phyloP scores from a whole-genome alignment of 2,113 vertebrate genomes.

The Todiramphus chloris region DNA sequence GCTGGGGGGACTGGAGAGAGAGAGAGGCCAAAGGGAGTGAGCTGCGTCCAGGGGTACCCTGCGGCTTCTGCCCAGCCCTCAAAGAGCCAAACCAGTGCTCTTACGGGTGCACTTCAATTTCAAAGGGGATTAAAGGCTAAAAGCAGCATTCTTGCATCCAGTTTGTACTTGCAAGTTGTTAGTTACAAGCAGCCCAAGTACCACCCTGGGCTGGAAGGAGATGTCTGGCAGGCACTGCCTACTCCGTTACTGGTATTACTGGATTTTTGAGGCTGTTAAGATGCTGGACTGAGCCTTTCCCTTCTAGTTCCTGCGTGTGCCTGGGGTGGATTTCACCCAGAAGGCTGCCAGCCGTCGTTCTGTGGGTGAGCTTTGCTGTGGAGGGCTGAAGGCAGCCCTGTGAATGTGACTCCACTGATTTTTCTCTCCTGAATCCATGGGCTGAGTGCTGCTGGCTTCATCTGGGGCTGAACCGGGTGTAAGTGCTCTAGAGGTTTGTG shows the following conservation, averaged over 20 bases:
- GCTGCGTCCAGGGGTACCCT: fast-evolving
- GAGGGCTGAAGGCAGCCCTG: not conserved
- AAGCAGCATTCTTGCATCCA: not conserved
- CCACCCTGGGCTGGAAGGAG: not conserved
- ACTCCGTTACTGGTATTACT: not conserved
- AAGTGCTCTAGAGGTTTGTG: not conserved
- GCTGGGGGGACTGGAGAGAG: too few species aligned
- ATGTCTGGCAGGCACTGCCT: not conserved
- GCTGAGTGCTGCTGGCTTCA: fast-evolving
- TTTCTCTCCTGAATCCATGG: fast-evolving
- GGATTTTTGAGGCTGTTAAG: not conserved
- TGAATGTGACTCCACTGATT: fast-evolving
- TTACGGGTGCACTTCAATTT: too few species aligned
- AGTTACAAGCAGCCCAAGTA: not conserved
- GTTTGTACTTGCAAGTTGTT: not conserved
- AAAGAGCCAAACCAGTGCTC: not conserved
- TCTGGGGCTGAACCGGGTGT: not conserved
- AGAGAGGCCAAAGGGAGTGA: not conserved
- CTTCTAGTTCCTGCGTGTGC: not conserved
- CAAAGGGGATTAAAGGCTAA: not conserved
- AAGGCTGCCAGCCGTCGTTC: not conserved
- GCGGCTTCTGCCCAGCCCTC: not conserved
- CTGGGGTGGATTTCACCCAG: not conserved
- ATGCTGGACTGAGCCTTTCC: not conserved
- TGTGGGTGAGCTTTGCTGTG: too few species aligned